Evolutionary conservation across 2,797 vertebrate species (phyloP), one percentile per base, ranked within the genome.

Genomic region (Crenuchus spilurus): DNA sequence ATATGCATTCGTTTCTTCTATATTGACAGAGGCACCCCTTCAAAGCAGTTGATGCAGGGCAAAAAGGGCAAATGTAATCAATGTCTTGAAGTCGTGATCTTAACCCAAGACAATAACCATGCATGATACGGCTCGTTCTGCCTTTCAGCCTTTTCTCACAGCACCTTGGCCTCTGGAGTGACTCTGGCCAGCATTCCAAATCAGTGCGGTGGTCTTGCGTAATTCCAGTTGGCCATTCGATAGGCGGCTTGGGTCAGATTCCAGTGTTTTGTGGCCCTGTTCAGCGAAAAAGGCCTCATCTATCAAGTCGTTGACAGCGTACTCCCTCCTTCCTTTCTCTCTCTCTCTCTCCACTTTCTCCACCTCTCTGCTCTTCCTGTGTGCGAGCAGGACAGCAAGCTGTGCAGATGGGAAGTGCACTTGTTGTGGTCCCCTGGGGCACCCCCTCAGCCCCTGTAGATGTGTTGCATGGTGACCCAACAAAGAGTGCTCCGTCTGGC

Each of bases 171-270:
- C 52, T 58, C 48, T 68, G 31, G 7, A 51, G 48, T 20, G 4
- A 54, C 28, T 57, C 68, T 60, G 63, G 62, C 30, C 51, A 42
- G n/a, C 35, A 33, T 55, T 64, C 41, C 41, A 13, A 55, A 13
- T 30, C 24, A 42, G 63, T 64, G 7, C 10, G 60, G 72, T 74
- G 72, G 63, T 66, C 72, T 74, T 74, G 72, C 51, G 51, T 74
- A 74, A 74, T 74, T 74, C 72, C 72, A 74, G 72, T 55, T 74
- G 72, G 61, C 72, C 72, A 57, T 58, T 39, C 7, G 63, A 46
- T 35, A 30, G 39, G 51, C 11, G 51, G 72, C 54, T 57, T 44
- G 62, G 51, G 62, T 31, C 48, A 28, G 39, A 20, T 74, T 67
- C 72, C 62, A 6, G 58, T 33, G 35, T 67, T 33, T 67, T 46